phyloP scores from a whole-genome alignment of 2,113 vertebrate genomes.

The Argyrosomus japonicus region DNA sequence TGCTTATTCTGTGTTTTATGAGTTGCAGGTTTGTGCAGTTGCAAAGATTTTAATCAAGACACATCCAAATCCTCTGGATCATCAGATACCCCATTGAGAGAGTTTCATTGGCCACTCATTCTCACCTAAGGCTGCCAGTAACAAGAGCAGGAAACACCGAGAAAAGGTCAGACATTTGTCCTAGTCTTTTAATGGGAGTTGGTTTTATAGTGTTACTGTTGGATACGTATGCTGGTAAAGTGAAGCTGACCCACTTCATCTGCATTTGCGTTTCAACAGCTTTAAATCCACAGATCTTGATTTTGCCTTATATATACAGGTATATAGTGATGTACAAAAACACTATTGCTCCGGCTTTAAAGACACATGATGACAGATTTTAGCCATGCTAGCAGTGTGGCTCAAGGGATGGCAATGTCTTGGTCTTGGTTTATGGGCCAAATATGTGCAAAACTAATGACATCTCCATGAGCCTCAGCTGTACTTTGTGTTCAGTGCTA shows the following conservation, averaged over 20 bases:
- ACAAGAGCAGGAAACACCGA: conserved; percentile 8
- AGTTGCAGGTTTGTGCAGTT: conserved; percentile 14
- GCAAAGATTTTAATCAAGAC: conserved; percentile 34
- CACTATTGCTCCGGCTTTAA: too few species aligned
- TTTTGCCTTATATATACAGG: neutral
- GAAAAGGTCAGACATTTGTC: conserved; percentile 63
- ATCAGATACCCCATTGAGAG: conserved; percentile 10
- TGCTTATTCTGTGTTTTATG: neutral
- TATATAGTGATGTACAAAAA: neutral
- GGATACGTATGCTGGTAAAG: neutral
- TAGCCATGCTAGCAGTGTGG: too few species aligned
- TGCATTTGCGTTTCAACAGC: neutral
- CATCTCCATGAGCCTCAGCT: neutral
- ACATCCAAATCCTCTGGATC: conserved; percentile 5
- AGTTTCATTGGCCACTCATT: conserved; percentile 18
- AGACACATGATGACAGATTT: too few species aligned
- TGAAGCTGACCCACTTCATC: conserved; percentile 11
- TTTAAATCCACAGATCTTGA: neutral
- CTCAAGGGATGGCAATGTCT: neutral
- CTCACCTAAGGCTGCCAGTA: conserved; percentile 19
- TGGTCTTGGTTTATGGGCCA: neutral
- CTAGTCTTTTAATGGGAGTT: conserved; percentile 35
- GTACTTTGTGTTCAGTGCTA: neutral
- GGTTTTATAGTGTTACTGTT: conserved; percentile 6
- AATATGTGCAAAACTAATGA: too few species aligned